A percentile compares a stretch with the other conserved stretches of the same genome.
These are phyloP conservation scores for Leptocoma aspasia DNA, from an alignment of 2,113 vertebrate species.

Conservation along the genomic window DNA sequence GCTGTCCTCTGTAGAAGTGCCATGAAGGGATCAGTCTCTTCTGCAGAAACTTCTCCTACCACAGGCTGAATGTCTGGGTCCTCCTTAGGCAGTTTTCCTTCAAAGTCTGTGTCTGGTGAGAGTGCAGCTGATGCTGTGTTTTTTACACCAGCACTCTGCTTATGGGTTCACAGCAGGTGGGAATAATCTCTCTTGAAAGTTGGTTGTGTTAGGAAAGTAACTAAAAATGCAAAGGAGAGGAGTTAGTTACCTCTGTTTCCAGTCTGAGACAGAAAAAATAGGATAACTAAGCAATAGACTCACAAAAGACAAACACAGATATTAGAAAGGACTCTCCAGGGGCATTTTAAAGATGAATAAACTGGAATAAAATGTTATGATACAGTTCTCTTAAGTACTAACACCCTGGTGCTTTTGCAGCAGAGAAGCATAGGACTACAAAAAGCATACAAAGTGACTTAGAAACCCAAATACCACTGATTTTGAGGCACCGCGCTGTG, in stretches of 20 bases:
- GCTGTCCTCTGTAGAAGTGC: not conserved
- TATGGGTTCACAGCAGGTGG: not conserved
- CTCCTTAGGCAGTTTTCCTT: not conserved
- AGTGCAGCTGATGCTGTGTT: not conserved
- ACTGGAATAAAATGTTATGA: not conserved
- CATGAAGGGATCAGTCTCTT: not conserved
- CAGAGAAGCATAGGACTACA: not conserved
- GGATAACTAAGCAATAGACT: not conserved
- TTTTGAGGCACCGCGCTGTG: not conserved
- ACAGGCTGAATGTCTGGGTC: not conserved
- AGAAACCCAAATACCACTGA: not conserved
- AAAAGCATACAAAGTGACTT: not conserved
- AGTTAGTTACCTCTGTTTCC: not conserved
- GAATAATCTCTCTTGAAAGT: constrained; percentile 20
- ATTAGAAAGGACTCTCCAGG: not conserved
- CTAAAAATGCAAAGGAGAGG: not conserved
- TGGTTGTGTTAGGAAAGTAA: not conserved
- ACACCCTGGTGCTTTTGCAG: not conserved
- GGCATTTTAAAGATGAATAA: not conserved
- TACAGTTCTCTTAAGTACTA: not conserved
- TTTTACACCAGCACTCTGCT: not conserved
- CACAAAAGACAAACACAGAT: not conserved
- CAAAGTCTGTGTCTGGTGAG: not conserved
- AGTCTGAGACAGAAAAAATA: not conserved
- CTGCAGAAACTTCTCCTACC: not conserved